Base-by-base conservation (phyloP, 2,113 vertebrate genomes). In the Chaetodon trifascialis region DNA sequence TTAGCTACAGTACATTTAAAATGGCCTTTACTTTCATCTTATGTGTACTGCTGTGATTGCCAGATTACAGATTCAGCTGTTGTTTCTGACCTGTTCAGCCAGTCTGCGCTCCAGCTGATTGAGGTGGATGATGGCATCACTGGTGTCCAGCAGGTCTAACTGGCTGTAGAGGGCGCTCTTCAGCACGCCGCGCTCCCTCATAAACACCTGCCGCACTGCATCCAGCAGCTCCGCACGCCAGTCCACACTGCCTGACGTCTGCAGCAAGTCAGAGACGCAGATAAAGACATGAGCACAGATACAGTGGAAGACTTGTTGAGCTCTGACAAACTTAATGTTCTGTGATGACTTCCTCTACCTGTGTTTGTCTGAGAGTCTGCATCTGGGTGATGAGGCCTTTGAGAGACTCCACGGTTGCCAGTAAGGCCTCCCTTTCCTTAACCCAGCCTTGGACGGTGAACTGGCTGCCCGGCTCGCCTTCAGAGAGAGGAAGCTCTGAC, bases 171-270 rank as follows among this genome's bases (percentile, higher is more conserved):
- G 95, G 0, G 89, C 83, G 16, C 91, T 95, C 84, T 96, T 94
- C 56, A 98, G 91, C 85, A 96, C 92, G n/a, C 91, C 91, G 15
- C 91, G 96, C 87, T 99, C 97, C 65, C 89, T 93, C 73, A 93
- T 65, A 73, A 99, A 97, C 84, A 97, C 95, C 87, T 96, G 96
- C 0, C 96, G 96, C 59, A 98, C 84, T 4, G 97, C 96, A n/a
- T 86, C 86, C 36, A 99, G 93, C 56, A 99, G 95, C 91, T 98
- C 95, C 8, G 92, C 92, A 58, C 97, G 93, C 97, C 97, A 99
- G 92, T 99, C 97, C 5, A 86, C 91, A 14, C 76, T 8, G 34
- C 44, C 72, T 34, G 94, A 94, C n/a, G 66, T 77, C 93, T 94
- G 79, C 15, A 36, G 30, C 5, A 42, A 62, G 56, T 56, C 5